Base-by-base conservation (phyloP, 2,797 vertebrate species). In the Pseudochirops corinnae region DNA sequence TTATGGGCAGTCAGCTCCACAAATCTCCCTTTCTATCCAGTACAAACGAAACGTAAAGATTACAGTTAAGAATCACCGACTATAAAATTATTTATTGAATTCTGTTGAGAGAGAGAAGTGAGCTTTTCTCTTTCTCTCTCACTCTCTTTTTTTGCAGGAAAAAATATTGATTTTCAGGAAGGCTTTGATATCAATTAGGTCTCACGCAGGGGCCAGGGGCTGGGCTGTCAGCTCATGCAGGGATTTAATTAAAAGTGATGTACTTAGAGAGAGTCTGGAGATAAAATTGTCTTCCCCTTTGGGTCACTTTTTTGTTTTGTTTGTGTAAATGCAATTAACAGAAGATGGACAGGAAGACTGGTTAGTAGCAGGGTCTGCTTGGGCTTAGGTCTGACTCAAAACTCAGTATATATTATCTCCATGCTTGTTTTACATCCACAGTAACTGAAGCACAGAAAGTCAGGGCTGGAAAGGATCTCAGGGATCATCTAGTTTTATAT, bases 31-130 rank as follows among this genome's bases (percentile, higher is more conserved):
- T 98, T 98, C 98, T 98, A 98, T 98, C 97, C 98, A 97, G 97
- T 94, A 97, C 96, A 98, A 98, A 97, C 97, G 98, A 98, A 97
- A 96, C 97, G 7, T 82, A 98, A 98, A 98, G 98, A 98, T 98
- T 98, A 98, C 97, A 98, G 97, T 98, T 98, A 97, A 96, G 94
- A 98, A 97, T 98, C 97, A 98, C 98, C 97, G 94, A 97, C 97
- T 98, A 98, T 98, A 97, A 98, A 98, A 98, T 98, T 97, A 98
- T 98, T 98, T 98, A 98, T 98, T 95, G 97, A 98, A 98, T 98
- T 98, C 97, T 98, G 96, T 95, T 98, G 93, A 92, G 97, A 94
- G 97, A 93, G 96, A 98, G 96, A 97, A 82, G 95, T 94, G 97
- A 95, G 97, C 98, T 98, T 96, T 95, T 98, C 67, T 39, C 95